Evolutionary conservation across 2,888 invertebrate species (phyloP).

Genomic region (Rugalucina vietnamica): DNA sequence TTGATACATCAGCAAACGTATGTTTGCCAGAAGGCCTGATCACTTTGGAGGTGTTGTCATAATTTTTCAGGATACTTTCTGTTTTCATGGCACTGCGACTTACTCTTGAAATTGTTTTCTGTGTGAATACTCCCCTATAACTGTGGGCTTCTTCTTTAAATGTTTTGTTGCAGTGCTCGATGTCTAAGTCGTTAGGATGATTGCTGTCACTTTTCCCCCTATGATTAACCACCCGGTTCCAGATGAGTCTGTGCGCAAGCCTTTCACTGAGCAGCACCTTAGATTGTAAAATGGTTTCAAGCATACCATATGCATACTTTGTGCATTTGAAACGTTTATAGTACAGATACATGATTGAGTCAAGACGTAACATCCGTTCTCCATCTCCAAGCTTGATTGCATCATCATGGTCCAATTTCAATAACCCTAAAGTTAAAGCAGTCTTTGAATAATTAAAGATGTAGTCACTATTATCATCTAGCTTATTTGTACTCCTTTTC

Average conservation of each 20-base stretch:
- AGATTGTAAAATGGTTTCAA: constrained; percentile 37
- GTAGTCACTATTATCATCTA: neutral
- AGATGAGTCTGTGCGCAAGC: constrained; percentile 18
- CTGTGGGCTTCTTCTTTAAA: constrained; percentile 43
- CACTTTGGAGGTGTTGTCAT: neutral
- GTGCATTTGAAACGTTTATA: constrained; percentile 30
- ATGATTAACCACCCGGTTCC: constrained; percentile 45
- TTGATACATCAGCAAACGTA: constrained; percentile 11
- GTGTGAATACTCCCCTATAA: constrained; percentile 35
- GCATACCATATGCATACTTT: constrained; percentile 47
- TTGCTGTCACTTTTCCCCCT: neutral
- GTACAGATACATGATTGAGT: constrained; percentile 23
- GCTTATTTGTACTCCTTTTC: neutral
- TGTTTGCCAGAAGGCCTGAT: neutral
- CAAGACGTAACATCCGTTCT: constrained; percentile 25
- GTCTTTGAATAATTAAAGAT: neutral
- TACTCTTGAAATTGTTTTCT: constrained; percentile 24
- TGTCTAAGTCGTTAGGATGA: constrained; percentile 1
- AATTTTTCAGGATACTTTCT: neutral
- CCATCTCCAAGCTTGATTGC: constrained; percentile 44
- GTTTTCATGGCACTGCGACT: constrained; percentile 8
- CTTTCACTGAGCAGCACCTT: constrained; percentile 36
- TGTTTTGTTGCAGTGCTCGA: constrained; percentile 43
- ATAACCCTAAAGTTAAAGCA: constrained; percentile 18
- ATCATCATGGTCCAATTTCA: constrained; percentile 41